Evolutionary conservation across 2,888 invertebrate species (phyloP).

Genomic region (Villa cingulata): DNA sequence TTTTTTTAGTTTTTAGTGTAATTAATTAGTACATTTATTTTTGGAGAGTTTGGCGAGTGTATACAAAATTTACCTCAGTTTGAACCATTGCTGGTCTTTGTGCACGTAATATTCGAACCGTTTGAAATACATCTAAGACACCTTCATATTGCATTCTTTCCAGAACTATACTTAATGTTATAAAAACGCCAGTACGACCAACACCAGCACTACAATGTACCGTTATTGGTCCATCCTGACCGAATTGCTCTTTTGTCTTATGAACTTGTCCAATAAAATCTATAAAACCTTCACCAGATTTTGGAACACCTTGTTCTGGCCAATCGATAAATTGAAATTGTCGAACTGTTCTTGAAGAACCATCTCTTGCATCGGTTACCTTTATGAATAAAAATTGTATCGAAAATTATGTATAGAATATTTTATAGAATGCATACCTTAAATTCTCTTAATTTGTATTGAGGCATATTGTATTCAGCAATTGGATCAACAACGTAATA

Average conservation of each 20-base stretch:
- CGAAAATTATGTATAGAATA: neutral
- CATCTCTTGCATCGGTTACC: constrained; percentile 95
- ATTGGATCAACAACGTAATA: constrained; percentile 98
- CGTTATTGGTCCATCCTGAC: constrained; percentile 97
- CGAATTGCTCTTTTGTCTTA: constrained; percentile 99
- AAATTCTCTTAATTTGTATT: constrained; percentile 96
- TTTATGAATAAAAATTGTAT: constrained; percentile 17
- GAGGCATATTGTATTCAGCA: constrained; percentile 99
- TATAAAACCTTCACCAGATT: constrained; percentile 96
- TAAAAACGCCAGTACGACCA: constrained; percentile 96
- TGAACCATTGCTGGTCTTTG: constrained; percentile 99
- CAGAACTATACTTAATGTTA: constrained; percentile 91
- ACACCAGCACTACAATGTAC: constrained; percentile 99
- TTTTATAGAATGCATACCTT: constrained; percentile 50
- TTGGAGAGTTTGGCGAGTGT: no score
- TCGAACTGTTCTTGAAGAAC: constrained; percentile 85
- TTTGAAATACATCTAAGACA: constrained; percentile 98
- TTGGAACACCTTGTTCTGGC: constrained; percentile 95
- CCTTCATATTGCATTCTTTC: constrained; percentile 99
- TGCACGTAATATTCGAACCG: constrained; percentile 92
- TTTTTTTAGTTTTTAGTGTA: neutral
- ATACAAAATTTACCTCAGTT: constrained; percentile 66
- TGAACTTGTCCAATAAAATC: constrained; percentile 99
- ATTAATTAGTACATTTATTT: neutral
- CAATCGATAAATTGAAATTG: constrained; percentile 96